A percentile compares a stretch with the other conserved stretches of the same genome.
Evolutionary conservation across 2,113 vertebrate species (phyloP).

Genomic region (Oreochromis spilurus): DNA sequence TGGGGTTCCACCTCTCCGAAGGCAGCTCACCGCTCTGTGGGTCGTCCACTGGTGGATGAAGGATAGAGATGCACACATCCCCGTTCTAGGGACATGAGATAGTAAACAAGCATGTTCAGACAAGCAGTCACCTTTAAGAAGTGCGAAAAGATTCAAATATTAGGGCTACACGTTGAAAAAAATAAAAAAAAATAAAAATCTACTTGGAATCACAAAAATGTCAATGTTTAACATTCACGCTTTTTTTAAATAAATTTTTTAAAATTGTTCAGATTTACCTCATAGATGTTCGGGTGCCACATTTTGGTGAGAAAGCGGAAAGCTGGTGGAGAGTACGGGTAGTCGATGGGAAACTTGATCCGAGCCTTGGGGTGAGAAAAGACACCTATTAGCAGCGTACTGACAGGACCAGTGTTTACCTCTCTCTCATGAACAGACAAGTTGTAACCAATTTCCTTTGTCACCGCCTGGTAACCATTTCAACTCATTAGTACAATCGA

Average conservation of each 20-base stretch:
- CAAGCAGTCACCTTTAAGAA: neutral
- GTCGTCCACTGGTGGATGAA: constrained; percentile 89
- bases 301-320: constrained; percentile 97
- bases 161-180: neutral
- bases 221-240: fast-evolving
- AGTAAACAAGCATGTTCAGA: neutral
- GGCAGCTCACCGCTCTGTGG: constrained; percentile 94
- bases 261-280: constrained; percentile 68
- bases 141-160: fast-evolving
- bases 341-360: constrained; percentile 93
- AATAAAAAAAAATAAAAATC: fast-evolving
- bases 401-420: neutral
- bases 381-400: neutral
- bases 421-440: neutral
- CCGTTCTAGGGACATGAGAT: constrained; percentile 74
- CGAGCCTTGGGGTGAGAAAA: constrained; percentile 75
- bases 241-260: too few species aligned
- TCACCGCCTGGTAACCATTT: neutral
- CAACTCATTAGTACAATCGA: neutral
- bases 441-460: neutral
- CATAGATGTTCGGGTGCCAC: constrained; percentile 99
- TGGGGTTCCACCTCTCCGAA: constrained; percentile 93
- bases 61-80: constrained; percentile 93
- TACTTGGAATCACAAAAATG: neutral
- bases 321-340: constrained; percentile 93